Evolutionary conservation across 2,113 vertebrate genomes (phyloP), one percentile per base, ranked within the genome.

Genomic region (Argyrosomus japonicus): DNA sequence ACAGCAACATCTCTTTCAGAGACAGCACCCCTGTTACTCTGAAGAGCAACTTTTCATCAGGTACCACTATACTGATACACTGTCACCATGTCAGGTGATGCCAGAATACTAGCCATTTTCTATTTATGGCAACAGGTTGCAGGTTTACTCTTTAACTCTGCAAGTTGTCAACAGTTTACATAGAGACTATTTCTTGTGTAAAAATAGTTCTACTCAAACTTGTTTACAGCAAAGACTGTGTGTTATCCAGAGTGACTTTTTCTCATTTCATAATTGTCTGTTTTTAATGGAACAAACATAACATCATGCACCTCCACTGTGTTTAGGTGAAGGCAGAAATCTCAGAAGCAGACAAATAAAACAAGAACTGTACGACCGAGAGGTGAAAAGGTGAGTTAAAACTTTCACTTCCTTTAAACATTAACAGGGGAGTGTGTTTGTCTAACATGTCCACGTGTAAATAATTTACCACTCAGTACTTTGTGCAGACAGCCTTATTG

Each of bases 401-500:
- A 62, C 29, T 15, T 62, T 71, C n/a, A 50, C 12, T 62, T 56
- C 5, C 47, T 71, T 75, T 63, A 84, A 62, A 25, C 45, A 68
- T 84, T 79, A 72, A 84, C 74, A 63, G 40, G 11, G 58, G 43
- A 47, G 25, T 36, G 2, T 10, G 0, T 75, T 65, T 81, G 56
- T 36, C 32, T 36, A 36, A 36, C 12, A 7, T 47, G 29, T 40
- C 8, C 3, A 0, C 17, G 8, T 25, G 51, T 67, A 60, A 81
- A 78, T 67, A 53, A 57, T 62, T 27, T 9, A 70, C 77, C 18
- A 1, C 4, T 5, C 45, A 53, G 17, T 32, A 10, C 61, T n/a
- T 3, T 63, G 21, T 80, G 36, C 25, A 79, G n/a, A 29, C 13
- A 18, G 19, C 14, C 2, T 47, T 32, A 23, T 10, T 72, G 27